Evolutionary conservation across 1,140 invertebrate genomes (phyloP).

Genomic region (Danaus melanippus): DNA sequence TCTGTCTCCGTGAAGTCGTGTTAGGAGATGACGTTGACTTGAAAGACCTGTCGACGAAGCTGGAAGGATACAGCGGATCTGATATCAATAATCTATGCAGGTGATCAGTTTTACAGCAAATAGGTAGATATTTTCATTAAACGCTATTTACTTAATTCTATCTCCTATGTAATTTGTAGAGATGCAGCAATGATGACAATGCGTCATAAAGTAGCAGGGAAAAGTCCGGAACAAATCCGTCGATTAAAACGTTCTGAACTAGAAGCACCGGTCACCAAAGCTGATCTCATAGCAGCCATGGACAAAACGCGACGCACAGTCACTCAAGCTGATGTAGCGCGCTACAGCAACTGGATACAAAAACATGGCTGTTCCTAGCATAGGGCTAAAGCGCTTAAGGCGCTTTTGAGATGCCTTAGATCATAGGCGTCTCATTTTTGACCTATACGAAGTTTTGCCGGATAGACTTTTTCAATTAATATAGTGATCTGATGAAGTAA

Average conservation of each 20-base stretch:
- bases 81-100: conserved; percentile 99
- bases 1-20: conserved; percentile 93
- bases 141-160: too few species aligned
- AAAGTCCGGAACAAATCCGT: conserved; percentile 94
- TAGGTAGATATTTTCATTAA: not conserved
- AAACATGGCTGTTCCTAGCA: conserved; percentile 64
- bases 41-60: conserved; percentile 81
- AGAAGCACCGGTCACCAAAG: conserved; percentile 90
- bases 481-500: too few species aligned
- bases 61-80: conserved; percentile 97
- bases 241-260: conserved; percentile 94
- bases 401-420: conserved; percentile 43
- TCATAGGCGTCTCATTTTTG: conserved; percentile 16
- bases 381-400: conserved; percentile 47
- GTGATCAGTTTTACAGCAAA: conserved; percentile 51
- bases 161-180: conserved; percentile 58
- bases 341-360: conserved; percentile 95
- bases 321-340: conserved; percentile 90
- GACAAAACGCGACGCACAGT: conserved; percentile 96
- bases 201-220: conserved; percentile 92
- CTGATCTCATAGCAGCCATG: conserved; percentile 92
- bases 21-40: conserved; percentile 86
- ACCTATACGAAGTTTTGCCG: too few species aligned
- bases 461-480: too few species aligned
- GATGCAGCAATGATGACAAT: conserved; percentile 99